A percentile compares a stretch with the other conserved stretches of the same genome.
Conservation (phyloP, 2,113 vertebrate species). For the Mobula birostris region DNA sequence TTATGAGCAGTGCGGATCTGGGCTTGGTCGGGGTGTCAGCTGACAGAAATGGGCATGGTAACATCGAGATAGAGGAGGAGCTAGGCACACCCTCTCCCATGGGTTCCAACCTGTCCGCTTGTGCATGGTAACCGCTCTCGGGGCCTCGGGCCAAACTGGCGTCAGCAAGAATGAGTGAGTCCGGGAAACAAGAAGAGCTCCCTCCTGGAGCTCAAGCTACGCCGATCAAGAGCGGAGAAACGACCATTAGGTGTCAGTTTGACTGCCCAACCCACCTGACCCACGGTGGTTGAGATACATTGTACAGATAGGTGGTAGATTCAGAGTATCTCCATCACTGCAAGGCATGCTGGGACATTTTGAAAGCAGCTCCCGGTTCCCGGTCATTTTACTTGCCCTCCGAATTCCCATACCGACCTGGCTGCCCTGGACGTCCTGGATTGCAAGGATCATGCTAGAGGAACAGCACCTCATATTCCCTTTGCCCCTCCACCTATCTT, state of each 20-base stretch:
- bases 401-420: too few species aligned
- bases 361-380: too few species aligned
- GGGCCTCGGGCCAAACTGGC: neutral
- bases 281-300: neutral
- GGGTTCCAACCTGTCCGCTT: constrained; percentile 6
- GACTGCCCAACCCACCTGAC: neutral
- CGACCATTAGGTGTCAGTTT: neutral
- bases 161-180: neutral
- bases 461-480: too few species aligned
- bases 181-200: neutral
- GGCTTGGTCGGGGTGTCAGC: constrained; percentile 32
- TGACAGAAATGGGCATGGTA: neutral
- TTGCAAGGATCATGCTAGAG: too few species aligned
- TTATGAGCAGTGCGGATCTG: constrained; percentile 2
- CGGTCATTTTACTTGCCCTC: too few species aligned
- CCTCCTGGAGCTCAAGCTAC: neutral
- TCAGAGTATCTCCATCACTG: too few species aligned
- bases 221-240: neutral
- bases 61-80: constrained; percentile 40
- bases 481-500: too few species aligned
- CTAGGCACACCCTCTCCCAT: constrained; percentile 12
- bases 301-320: neutral
- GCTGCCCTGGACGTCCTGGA: too few species aligned
- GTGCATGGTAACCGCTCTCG: neutral
- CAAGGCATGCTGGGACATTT: too few species aligned